phyloP scores from a whole-genome alignment of 2,888 invertebrate species.

The Tyria jacobaeae region DNA sequence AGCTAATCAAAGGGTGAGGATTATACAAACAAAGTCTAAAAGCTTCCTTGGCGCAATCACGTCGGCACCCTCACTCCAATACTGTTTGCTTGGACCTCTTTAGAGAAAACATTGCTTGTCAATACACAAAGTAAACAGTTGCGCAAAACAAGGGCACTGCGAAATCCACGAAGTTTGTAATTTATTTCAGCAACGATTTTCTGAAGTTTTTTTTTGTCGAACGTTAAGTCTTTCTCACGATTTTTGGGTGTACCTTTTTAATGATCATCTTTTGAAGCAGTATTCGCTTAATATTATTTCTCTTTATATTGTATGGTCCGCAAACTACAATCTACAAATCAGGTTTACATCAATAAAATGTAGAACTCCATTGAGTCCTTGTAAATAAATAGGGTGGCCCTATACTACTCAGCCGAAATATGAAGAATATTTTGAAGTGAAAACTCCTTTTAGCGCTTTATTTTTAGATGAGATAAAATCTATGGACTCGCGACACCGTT shows the following conservation, averaged over 20 bases:
- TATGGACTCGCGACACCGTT: no score
- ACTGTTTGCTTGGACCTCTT: conserved; percentile 74
- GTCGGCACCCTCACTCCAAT: conserved; percentile 58
- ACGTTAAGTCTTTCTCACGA: conserved; percentile 21
- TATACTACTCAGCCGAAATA: no score
- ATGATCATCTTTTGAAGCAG: conserved; percentile 22
- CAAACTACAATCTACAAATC: no score
- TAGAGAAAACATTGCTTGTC: conserved; percentile 78
- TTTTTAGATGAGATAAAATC: no score
- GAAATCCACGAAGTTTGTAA: conserved; percentile 55
- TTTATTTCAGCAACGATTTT: conserved; percentile 54
- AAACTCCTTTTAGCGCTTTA: no score
- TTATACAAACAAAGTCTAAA: conserved; percentile 68
- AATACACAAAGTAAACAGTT: conserved; percentile 75
- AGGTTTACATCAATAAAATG: no score
- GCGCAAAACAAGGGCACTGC: conserved; percentile 64
- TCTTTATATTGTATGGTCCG: not conserved
- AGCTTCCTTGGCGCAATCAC: conserved; percentile 78
- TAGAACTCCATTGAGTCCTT: no score
- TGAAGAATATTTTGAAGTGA: no score
- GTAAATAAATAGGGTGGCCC: no score
- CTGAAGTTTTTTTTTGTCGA: conserved; percentile 50
- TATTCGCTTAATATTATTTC: not conserved
- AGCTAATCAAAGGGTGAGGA: conserved; percentile 75
- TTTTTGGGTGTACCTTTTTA: conserved; percentile 25